A percentile compares a stretch with the other conserved stretches of the same genome.
These are phyloP conservation scores for Orchestes rusci DNA, from an alignment of 2,888 invertebrate species.

Conservation along the genomic window DNA sequence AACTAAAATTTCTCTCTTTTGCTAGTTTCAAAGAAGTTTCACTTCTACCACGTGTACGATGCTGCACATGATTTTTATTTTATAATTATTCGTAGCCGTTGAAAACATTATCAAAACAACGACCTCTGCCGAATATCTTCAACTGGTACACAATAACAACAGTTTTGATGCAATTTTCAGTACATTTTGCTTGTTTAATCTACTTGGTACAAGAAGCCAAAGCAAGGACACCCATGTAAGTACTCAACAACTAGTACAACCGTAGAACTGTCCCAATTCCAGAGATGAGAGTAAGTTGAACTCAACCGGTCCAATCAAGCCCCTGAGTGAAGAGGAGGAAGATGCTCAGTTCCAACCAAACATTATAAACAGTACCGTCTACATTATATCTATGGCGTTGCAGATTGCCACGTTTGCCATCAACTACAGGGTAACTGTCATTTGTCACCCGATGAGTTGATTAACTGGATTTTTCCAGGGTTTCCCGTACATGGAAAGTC, in stretches of 20 bases:
- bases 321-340: conserved; percentile 54
- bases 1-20: too few species aligned
- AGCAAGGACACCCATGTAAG: conserved; percentile 62
- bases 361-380: conserved; percentile 95
- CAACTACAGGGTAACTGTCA: conserved; percentile 81
- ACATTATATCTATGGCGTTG: conserved; percentile 94
- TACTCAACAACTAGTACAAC: too few species aligned
- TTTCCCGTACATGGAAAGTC: conserved; percentile 97
- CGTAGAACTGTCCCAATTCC: too few species aligned
- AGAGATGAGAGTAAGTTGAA: too few species aligned
- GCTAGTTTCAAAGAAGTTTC: too few species aligned
- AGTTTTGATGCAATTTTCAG: conserved; percentile 87
- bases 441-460: background rate
- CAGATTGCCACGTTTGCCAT: conserved; percentile 98
- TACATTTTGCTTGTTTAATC: conserved; percentile 88
- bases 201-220: conserved; percentile 82
- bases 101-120: conserved; percentile 83
- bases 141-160: conserved; percentile 95
- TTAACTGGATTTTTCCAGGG: conserved; percentile 56
- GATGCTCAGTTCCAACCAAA: conserved; percentile 86
- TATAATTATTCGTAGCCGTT: conserved; percentile 62
- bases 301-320: conserved; percentile 34
- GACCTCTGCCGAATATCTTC: conserved; percentile 97
- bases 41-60: too few species aligned
- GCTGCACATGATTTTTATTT: too few species aligned